Percentiles rank a stretch among this genome's conserved stretches.
phyloP scores from a whole-genome alignment of 1,140 invertebrate genomes.

The roundworm (Caenorhabditis elegans) region WBcel235 BX284606.5:2357001-2357500 shows the following conservation, averaged over 20 bases:
- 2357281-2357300: neutral
- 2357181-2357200: neutral
- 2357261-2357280: neutral
- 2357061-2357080: neutral
- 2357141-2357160: neutral
- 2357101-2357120: neutral
- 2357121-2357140: neutral
- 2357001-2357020: neutral
- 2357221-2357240: neutral
- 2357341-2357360: slow-evolving; percentile 6
- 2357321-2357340: slow-evolving; percentile 1
- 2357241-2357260: neutral
- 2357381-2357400: neutral
- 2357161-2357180: neutral
- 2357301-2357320: neutral
- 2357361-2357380: slow-evolving; percentile 20
- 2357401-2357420: neutral
- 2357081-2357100: neutral
- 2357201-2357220: neutral
- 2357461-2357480: no score
- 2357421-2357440: neutral
- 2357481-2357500: no score
- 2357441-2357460: no score
- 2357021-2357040: neutral
- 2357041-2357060: neutral